Percentiles rank a stretch among this genome's conserved stretches.
These are phyloP conservation scores for Drosophila macrospina DNA, from an alignment of 2,888 invertebrate genomes.

Conservation along the genomic window DNA sequence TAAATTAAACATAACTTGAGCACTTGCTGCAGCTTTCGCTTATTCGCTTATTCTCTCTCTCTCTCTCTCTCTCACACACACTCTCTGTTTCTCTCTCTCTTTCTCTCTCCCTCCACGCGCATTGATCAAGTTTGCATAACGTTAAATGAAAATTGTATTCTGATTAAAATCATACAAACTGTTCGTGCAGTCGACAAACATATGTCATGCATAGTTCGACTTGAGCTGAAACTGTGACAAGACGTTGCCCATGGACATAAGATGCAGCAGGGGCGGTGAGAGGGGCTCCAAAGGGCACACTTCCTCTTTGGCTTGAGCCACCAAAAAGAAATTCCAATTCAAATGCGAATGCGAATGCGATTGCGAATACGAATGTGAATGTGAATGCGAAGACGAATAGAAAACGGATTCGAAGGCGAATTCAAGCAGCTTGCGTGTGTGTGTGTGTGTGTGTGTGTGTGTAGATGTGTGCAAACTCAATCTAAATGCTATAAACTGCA, in stretches of 20 bases:
- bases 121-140: constrained; percentile 38
- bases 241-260: constrained; percentile 2
- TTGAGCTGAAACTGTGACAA: constrained; percentile 18
- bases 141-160: constrained; percentile 65
- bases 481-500: constrained; percentile 78
- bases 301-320: constrained; percentile 52
- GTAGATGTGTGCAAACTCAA: constrained; percentile 72
- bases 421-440: constrained; percentile 56
- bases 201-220: constrained; percentile 43
- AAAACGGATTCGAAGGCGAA: constrained; percentile 39
- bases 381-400: constrained; percentile 49
- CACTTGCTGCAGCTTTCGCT: too few species aligned
- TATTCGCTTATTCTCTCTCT: not conserved
- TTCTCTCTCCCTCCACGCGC: not conserved
- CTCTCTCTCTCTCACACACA: not conserved
- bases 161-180: constrained; percentile 71
- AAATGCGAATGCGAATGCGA: constrained; percentile 50
- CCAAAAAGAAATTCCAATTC: constrained; percentile 70
- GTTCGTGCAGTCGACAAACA: constrained; percentile 1
- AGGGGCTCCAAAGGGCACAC: constrained; percentile 31
- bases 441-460: constrained; percentile 62
- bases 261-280: not conserved
- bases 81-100: not conserved
- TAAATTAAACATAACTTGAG: constrained; percentile 24
- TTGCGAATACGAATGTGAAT: constrained; percentile 43